Evolutionary conservation across 2,888 invertebrate species (phyloP).

Genomic region (Pherbina coryleti): DNA sequence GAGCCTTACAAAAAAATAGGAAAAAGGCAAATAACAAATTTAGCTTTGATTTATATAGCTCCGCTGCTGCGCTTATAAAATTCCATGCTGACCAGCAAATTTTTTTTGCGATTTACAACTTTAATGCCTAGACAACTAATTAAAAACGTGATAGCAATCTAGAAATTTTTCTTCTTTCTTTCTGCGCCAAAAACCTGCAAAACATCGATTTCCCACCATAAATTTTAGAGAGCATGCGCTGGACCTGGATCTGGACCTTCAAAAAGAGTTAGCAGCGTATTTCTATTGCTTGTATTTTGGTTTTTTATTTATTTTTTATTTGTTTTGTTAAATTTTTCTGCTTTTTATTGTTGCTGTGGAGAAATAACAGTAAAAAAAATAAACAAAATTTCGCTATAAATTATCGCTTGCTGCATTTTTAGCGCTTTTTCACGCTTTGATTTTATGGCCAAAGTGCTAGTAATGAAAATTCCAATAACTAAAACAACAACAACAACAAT

Average conservation of each 20-base stretch:
- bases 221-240: not conserved
- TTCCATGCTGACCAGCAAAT: too few species aligned
- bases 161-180: too few species aligned
- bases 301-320: not conserved
- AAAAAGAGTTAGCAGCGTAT: too few species aligned
- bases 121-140: not conserved
- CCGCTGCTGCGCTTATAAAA: too few species aligned
- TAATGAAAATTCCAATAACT: not conserved
- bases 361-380: too few species aligned
- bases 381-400: not conserved
- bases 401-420: constrained; percentile 19
- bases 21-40: too few species aligned
- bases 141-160: not conserved
- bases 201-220: not conserved
- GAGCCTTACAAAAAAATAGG: not conserved
- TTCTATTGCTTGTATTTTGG: too few species aligned
- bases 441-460: not conserved
- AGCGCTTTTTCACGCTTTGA: constrained; percentile 8
- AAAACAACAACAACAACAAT: not conserved
- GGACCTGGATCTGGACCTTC: not conserved
- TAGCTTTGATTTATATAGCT: too few species aligned
- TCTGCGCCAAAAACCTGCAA: not conserved
- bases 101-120: too few species aligned
- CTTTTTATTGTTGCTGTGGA: not conserved
- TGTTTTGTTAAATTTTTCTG: not conserved